Conservation (phyloP, 2,113 vertebrate genomes). For the Spilogale gracilis region DNA sequence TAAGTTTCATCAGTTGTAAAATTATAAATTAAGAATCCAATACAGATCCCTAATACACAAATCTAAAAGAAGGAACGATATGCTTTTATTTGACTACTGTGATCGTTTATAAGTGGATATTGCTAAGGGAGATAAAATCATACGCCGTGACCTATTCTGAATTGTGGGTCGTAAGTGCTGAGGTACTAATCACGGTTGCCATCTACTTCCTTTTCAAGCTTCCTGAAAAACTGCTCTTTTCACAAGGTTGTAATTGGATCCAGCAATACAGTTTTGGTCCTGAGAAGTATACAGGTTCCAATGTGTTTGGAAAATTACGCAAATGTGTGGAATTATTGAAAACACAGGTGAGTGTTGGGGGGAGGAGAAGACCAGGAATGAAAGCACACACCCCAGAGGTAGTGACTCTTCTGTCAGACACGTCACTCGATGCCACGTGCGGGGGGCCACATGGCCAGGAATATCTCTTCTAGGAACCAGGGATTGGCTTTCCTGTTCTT, state of each 20-base stretch:
- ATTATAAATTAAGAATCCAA: not conserved
- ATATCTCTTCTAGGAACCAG: not conserved
- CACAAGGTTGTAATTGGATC: constrained; percentile 93
- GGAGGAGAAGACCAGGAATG: too few relatives aligned
- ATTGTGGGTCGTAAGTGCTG: not conserved
- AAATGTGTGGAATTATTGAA: constrained; percentile 90
- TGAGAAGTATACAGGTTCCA: constrained; percentile 90
- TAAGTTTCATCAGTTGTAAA: constrained; percentile 4
- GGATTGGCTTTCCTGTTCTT: not conserved
- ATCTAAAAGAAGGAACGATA: not conserved
- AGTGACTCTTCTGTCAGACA: too few relatives aligned
- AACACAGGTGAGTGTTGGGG: constrained; percentile 85
- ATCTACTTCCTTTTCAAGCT: constrained; percentile 84
- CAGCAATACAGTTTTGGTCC: constrained; percentile 92
- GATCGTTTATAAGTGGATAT: not conserved
- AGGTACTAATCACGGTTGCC: constrained; percentile 54
- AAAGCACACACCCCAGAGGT: fast-evolving
- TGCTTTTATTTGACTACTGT: not conserved
- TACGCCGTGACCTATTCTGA: not conserved
- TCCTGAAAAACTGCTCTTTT: constrained; percentile 91
- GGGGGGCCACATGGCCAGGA: not conserved
- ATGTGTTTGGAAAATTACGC: constrained; percentile 90
- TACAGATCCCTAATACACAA: not conserved
- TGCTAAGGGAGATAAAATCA: not conserved
- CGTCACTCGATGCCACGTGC: fast-evolving